phyloP scores from a whole-genome alignment of 2,888 invertebrate species.

The Emmelina monodactyla region DNA sequence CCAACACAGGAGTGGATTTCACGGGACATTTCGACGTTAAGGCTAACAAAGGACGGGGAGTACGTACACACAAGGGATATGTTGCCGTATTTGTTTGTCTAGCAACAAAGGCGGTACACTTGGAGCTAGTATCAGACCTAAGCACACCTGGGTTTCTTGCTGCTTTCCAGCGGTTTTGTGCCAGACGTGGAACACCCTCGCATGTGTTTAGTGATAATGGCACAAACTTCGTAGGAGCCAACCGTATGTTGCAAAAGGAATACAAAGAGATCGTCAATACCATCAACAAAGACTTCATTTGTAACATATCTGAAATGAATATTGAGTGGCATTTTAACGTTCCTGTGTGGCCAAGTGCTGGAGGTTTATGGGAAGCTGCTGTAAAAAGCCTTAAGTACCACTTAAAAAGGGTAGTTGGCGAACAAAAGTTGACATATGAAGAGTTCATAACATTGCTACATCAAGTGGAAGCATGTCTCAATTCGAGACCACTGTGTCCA shows the following conservation, averaged over 20 bases:
- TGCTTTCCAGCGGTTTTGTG: background rate
- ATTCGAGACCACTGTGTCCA: background rate
- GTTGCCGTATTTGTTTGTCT: background rate
- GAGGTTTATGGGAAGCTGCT: slow-evolving; percentile 1
- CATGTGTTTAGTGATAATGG: background rate
- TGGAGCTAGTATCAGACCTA: background rate
- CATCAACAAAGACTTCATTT: background rate
- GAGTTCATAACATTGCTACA: background rate
- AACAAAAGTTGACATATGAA: slow-evolving; percentile 1
- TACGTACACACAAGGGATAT: background rate
- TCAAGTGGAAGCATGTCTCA: background rate
- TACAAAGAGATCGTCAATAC: background rate
- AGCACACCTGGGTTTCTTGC: background rate
- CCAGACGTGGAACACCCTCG: background rate
- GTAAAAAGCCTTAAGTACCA: background rate
- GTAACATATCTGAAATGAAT: background rate
- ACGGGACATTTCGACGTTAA: background rate
- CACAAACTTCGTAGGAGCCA: background rate
- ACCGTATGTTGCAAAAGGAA: background rate
- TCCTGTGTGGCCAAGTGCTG: background rate
- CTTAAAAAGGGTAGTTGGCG: background rate
- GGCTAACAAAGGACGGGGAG: slow-evolving; percentile 1
- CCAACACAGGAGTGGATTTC: background rate
- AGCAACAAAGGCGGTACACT: too few species aligned
- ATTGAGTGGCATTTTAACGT: background rate